Conservation (phyloP, 2,113 vertebrate species). For the Pseudonaja textilis region DNA sequence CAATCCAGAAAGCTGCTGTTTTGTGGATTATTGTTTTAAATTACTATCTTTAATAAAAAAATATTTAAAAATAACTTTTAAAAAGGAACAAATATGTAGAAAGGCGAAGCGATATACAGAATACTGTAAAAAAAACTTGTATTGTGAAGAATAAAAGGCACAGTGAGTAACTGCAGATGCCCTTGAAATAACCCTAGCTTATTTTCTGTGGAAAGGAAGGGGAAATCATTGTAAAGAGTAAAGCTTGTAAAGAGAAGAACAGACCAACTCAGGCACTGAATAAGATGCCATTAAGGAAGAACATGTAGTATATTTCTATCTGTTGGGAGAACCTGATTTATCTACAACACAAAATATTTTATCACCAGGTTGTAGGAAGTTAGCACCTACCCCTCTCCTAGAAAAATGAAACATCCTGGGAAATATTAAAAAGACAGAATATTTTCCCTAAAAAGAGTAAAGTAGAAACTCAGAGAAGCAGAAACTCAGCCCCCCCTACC, state of each 20-base stretch:
- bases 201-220: background rate
- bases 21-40: background rate
- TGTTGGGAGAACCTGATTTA: background rate
- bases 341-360: background rate
- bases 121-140: background rate
- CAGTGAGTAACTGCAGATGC: background rate
- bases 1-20: background rate
- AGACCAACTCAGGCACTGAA: background rate
- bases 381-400: too few species aligned
- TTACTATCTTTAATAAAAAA: background rate
- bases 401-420: too few species aligned
- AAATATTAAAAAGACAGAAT: too few species aligned
- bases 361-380: background rate
- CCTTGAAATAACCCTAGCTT: background rate
- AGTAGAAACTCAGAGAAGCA: too few species aligned
- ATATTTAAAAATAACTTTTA: conserved; percentile 1
- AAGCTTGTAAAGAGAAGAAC: background rate
- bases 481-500: too few species aligned
- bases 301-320: background rate
- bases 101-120: background rate
- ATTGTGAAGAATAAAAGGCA: background rate
- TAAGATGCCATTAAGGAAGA: background rate
- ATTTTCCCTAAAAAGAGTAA: too few species aligned
- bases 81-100: background rate
- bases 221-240: background rate